phyloP scores from a whole-genome alignment of 2,113 vertebrate species.

The Tragelaphus buxtoni region DNA sequence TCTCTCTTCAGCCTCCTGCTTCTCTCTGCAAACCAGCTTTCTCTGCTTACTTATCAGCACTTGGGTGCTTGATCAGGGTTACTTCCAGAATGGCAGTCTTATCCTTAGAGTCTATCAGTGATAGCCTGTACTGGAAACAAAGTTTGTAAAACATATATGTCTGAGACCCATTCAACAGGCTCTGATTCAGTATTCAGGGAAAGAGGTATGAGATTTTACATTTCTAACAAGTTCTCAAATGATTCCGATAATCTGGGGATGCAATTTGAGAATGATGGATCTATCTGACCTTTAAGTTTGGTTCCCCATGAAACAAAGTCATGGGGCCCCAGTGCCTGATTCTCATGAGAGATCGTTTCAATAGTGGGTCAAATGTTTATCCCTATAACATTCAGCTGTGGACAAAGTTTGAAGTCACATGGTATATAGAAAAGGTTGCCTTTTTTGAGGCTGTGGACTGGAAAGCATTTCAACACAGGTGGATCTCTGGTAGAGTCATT shows the following conservation, averaged over 20 bases:
- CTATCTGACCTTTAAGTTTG: neutral
- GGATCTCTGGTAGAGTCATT: neutral
- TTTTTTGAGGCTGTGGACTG: neutral
- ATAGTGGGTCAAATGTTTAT: neutral
- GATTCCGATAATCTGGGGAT: neutral
- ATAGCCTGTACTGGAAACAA: neutral
- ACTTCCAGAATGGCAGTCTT: neutral
- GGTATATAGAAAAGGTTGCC: neutral
- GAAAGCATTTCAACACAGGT: constrained; percentile 9
- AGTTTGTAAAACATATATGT: neutral
- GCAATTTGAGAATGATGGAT: neutral
- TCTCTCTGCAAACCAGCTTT: neutral
- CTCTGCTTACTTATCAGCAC: neutral
- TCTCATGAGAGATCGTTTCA: neutral
- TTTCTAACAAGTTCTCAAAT: neutral
- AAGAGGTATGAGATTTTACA: neutral
- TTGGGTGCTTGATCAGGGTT: neutral
- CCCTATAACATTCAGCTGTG: neutral
- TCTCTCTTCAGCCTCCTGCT: neutral
- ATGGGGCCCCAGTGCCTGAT: neutral
- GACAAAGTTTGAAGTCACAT: neutral
- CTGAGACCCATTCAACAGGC: neutral
- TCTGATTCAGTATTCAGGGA: neutral
- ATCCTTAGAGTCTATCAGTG: neutral
- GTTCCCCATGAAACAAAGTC: neutral